phyloP scores from a whole-genome alignment of 2,888 invertebrate species.

The Osmoderma eremita region DNA sequence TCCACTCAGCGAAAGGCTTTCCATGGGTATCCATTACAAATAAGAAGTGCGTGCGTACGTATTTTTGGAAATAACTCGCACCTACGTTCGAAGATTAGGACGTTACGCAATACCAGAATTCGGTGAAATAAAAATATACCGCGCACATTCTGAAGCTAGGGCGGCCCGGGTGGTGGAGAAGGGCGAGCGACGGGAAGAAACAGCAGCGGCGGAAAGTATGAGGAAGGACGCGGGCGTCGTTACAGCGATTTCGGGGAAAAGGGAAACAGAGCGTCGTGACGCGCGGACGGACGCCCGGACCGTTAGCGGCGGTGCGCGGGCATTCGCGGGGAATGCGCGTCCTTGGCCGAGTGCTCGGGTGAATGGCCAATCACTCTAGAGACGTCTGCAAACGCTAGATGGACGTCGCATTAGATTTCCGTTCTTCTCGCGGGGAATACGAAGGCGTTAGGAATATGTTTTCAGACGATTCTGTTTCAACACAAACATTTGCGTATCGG shows the following conservation, averaged over 20 bases:
- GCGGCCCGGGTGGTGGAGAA: background rate
- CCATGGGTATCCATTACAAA: background rate
- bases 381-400: conserved; percentile 47
- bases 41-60: conserved; percentile 1
- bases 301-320: conserved; percentile 37
- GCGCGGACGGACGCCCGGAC: conserved; percentile 40
- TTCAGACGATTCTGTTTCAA: too few relatives aligned
- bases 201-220: conserved; percentile 58
- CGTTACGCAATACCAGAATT: conserved; percentile 19
- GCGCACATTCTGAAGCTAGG: background rate
- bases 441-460: too few relatives aligned
- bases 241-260: conserved; percentile 56
- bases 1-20: background rate
- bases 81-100: conserved; percentile 24
- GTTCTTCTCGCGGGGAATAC: too few relatives aligned
- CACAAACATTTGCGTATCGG: too few relatives aligned
- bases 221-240: conserved; percentile 63
- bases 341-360: conserved; percentile 64
- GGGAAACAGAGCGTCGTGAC: conserved; percentile 62
- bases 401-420: background rate
- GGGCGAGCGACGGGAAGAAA: conserved; percentile 37
- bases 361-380: conserved; percentile 59
- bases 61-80: conserved; percentile 22
- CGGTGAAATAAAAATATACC: conserved; percentile 26
- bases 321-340: conserved; percentile 50